These are phyloP conservation scores for Aegotheles bennettii DNA, from an alignment of 2,113 vertebrate species.

Conservation along the genomic window DNA sequence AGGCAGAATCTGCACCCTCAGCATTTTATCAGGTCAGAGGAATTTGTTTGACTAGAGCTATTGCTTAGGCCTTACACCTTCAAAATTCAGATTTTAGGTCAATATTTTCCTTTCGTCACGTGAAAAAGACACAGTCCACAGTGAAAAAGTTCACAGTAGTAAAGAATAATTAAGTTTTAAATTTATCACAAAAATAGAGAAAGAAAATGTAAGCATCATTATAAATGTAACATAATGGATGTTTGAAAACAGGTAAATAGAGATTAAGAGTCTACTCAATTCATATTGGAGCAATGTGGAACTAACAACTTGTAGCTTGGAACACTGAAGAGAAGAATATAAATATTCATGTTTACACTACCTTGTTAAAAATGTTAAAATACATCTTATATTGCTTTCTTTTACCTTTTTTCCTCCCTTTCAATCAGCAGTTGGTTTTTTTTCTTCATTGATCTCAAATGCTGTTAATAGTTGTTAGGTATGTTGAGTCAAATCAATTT, in stretches of 20 bases:
- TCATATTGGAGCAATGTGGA: background rate
- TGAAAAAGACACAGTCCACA: background rate
- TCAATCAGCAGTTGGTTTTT: background rate
- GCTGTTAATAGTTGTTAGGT: background rate
- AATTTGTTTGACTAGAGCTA: background rate
- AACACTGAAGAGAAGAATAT: background rate
- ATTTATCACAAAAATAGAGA: background rate
- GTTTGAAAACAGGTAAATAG: background rate
- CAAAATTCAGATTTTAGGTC: background rate
- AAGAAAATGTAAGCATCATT: background rate
- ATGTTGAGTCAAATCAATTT: background rate
- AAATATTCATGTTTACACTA: background rate
- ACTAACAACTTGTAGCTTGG: background rate
- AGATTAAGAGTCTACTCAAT: background rate
- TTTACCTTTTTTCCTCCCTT: background rate
- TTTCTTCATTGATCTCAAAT: background rate
- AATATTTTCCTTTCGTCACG: background rate
- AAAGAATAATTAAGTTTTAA: background rate
- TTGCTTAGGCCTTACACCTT: background rate
- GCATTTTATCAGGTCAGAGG: background rate
- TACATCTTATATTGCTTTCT: background rate
- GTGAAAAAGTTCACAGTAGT: background rate
- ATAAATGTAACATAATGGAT: background rate
- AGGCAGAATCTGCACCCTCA: background rate
- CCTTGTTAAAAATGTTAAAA: background rate